These are phyloP conservation scores for Dendroctonus ponderosae DNA, from an alignment of 1,140 invertebrate genomes.

Conservation along the genomic window DNA sequence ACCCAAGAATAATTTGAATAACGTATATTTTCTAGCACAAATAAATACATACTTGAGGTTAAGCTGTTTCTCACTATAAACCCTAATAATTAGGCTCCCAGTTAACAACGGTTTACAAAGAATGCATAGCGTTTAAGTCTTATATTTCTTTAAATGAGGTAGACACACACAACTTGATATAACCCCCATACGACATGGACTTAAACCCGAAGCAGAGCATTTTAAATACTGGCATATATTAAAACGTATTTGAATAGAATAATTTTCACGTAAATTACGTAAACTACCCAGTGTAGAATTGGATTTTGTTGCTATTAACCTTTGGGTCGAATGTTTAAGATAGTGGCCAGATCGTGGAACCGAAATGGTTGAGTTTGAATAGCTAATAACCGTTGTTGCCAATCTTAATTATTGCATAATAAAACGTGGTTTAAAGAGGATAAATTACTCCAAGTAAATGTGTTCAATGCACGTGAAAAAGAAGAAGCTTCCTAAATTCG, in stretches of 20 bases:
- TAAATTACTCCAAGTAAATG: no score
- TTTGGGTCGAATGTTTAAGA: conserved; percentile 3
- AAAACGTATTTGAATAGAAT: conserved; percentile 5
- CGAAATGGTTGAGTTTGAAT: not conserved
- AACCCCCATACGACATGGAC: not conserved
- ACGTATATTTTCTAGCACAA: no score
- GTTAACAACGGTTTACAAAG: not conserved
- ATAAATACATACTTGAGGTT: no score
- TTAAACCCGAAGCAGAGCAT: not conserved
- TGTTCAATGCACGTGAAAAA: no score
- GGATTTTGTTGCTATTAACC: conserved; percentile 8
- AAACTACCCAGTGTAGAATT: conserved; percentile 2
- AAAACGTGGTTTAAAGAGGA: not conserved
- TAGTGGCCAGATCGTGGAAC: conserved; percentile 2
- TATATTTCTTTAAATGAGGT: not conserved
- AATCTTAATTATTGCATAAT: not conserved
- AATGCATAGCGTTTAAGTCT: no score
- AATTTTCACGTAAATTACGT: conserved; percentile 16
- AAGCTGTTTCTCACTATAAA: not conserved
- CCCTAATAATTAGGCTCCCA: not conserved
- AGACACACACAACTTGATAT: not conserved
- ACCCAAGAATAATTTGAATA: no score
- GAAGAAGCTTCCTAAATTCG: no score
- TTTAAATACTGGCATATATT: not conserved
- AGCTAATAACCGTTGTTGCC: not conserved